Evolutionary conservation across 2,113 vertebrate genomes (phyloP), one percentile per base, ranked within the genome.

Genomic region (Furnarius figulus): DNA sequence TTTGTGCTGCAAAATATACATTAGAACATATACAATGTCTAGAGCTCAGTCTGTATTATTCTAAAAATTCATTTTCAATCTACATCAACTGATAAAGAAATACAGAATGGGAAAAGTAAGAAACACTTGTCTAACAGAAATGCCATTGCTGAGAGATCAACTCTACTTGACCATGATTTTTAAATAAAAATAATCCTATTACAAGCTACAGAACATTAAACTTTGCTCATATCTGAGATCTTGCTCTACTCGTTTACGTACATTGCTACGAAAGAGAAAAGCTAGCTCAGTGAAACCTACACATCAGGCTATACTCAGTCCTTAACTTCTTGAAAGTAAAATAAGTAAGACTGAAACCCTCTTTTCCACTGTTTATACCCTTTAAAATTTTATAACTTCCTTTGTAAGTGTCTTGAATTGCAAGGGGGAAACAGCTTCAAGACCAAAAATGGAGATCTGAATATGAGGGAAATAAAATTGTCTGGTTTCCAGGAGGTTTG

Each of bases 361-460:
- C 77, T 93, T 87, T 95, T 79, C 25, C 28, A 33, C 6, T 62
- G 13, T 66, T 87, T 80, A 93, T 50, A 63, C 25, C 89, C 78
- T 73, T 87, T 87, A 92, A 93, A 95, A 52, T 92, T 95, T 89
- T 90, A 93, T 91, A 87, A 75, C 58, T 55, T 66, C 37, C 21
- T 73, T 89, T 66, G 8, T 23, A 82, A 85, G 53, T 47, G 22
- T 73, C 84, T 87, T 73, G 40, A 94, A 76, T 76, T 66, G 23
- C 62, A 90, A 87, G 58, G n/a, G 8, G 93, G 74, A 91, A 87
- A 66, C 40, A 50, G 33, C 18, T 91, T 85, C 58, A 83, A 85
- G 33, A 61, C 5, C 22, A 91, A 62, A 89, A 91, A 93, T 31
- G 87, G 44, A 89, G 87, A 93, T 53, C 22, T 53, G 53, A 87